Evolutionary conservation across 2,888 invertebrate species (phyloP).

Genomic region (Erpobdella octoculata): DNA sequence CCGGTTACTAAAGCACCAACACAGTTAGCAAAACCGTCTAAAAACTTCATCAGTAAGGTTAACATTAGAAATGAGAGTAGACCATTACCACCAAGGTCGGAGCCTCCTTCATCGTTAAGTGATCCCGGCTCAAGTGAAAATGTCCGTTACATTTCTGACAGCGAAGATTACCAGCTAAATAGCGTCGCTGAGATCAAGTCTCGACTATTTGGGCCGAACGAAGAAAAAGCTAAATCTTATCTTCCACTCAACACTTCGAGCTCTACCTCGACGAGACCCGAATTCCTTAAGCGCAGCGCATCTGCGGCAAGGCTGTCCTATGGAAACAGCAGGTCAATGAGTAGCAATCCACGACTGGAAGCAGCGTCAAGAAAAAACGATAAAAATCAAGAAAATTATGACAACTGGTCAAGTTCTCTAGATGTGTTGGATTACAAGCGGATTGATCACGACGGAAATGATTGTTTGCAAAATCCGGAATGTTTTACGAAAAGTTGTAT

Average conservation of each 20-base stretch:
- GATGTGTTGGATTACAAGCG: conserved; percentile 31
- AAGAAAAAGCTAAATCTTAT: conserved; percentile 12
- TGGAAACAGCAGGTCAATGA: not conserved
- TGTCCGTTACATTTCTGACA: not conserved
- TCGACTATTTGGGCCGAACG: conserved; percentile 32
- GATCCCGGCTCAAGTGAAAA: not conserved
- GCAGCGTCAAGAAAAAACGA: not conserved
- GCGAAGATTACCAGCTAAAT: conserved; percentile 16
- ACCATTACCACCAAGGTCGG: too few species aligned
- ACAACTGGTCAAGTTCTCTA: conserved; percentile 1
- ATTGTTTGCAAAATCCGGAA: too few species aligned
- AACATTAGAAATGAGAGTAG: too few species aligned
- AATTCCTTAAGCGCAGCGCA: too few species aligned
- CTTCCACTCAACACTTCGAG: not conserved
- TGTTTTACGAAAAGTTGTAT: too few species aligned
- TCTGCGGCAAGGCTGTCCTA: too few species aligned
- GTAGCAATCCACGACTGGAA: not conserved
- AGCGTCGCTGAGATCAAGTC: conserved; percentile 31
- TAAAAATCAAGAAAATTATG: not conserved
- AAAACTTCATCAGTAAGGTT: not conserved
- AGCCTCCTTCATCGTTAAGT: not conserved
- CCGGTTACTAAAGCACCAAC: not conserved
- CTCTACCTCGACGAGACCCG: too few species aligned
- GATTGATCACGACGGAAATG: conserved; percentile 31
- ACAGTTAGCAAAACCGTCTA: not conserved